Conservation (phyloP, 2,113 vertebrate genomes). For the Trematocara nigrifrons region DNA sequence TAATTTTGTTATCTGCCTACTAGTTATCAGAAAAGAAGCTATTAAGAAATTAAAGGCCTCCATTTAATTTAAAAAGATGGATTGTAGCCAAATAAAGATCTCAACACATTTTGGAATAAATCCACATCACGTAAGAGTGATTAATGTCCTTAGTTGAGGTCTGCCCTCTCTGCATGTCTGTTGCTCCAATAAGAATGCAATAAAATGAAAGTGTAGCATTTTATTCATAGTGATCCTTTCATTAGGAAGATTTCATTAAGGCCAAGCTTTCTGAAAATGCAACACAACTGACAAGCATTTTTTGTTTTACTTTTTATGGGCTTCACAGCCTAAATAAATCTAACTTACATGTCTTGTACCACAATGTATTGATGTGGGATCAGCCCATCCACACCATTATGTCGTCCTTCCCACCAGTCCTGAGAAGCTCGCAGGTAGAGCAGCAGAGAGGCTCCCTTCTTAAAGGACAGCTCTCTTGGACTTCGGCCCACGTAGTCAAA, state of each 20-base stretch:
- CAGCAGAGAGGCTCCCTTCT: slow-evolving; percentile 90
- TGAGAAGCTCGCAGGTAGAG: slow-evolving; percentile 90
- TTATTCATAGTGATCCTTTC: neutral
- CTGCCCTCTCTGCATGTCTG: neutral
- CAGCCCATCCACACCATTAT: slow-evolving; percentile 90
- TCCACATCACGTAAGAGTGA: neutral
- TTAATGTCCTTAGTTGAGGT: neutral
- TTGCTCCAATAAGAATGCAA: neutral
- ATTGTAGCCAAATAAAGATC: neutral
- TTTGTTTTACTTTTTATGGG: neutral
- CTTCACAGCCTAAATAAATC: neutral
- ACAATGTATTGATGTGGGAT: slow-evolving; percentile 97
- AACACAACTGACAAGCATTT: neutral
- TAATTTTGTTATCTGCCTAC: neutral
- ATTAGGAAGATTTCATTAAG: neutral
- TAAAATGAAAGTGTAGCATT: neutral
- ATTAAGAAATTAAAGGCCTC: neutral
- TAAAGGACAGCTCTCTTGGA: slow-evolving; percentile 90
- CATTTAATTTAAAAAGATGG: neutral
- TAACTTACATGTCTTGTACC: slow-evolving; percentile 90
- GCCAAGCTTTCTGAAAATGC: neutral
- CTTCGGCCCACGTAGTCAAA: slow-evolving; percentile 92
- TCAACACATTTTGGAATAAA: neutral
- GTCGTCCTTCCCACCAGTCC: slow-evolving; percentile 97
- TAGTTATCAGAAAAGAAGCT: neutral